Evolutionary conservation across 2,113 vertebrate genomes (phyloP), one percentile per base, ranked within the genome.

Genomic region (Halcyon senegalensis): DNA sequence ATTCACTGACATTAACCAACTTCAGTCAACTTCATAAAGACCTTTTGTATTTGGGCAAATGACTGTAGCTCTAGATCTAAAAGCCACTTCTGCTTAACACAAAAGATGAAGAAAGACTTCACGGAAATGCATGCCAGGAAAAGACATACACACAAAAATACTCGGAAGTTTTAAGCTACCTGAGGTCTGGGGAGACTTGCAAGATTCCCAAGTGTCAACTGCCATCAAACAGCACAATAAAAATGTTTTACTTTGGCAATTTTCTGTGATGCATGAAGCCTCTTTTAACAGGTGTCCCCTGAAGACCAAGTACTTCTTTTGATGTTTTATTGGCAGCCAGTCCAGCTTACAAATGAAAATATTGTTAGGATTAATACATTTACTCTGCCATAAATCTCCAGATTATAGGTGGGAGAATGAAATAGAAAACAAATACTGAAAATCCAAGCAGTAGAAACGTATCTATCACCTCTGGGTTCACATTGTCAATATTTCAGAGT

Each of bases 301-400:
- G 67, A 56, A 83, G 83, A 92, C 74, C 90, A 92, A 39, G 68
- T 66, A 37, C 70, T 46, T 33, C 93, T 93, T 97, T 95, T 91
- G 88, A 95, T 95, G 78, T 97, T 96, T 50, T 97, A 79, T 82
- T 94, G 75, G 86, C 62, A 69, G 33, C 69, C 2, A 0, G 84
- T 13, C 50, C 60, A 50, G 53, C 69, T 80, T 79, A 94, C 91
- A 93, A 90, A 91, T 44, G 69, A 95, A 96, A 95, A 96, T 90
- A 58, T 23, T 91, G 81, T 95, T 95, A 95, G 87, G 84, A 91
- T 96, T 94, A 93, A 94, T 83, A 77, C 66, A 13, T 97, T 97
- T 96, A 92, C 84, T 93, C 85, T 95, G 73, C 58, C 55, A 92
- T 97, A 96, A 97, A 92, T 96, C 79, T 97, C 59, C 5, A 28